phyloP scores from a whole-genome alignment of 92 coral and sea anemone genomes.

The Virgularia gustaviana region DNA sequence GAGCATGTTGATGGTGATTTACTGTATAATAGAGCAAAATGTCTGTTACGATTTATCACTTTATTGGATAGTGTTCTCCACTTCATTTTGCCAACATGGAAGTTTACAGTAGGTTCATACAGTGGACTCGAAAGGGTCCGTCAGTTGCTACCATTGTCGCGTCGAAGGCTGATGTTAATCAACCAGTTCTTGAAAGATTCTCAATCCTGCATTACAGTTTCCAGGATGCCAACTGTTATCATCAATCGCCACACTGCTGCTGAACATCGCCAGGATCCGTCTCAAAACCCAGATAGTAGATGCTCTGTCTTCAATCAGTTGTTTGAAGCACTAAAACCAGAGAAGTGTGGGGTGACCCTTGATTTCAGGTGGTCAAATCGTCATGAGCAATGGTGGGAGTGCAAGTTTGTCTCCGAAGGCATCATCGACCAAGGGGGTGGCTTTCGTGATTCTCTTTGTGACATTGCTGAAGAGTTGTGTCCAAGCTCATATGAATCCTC shows the following conservation, averaged over 20 bases:
- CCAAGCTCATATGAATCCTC: slow-evolving; percentile 82
- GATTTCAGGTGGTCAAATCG: slow-evolving; percentile 95
- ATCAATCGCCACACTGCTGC: slow-evolving; percentile 90
- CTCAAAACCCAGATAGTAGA: slow-evolving; percentile 88
- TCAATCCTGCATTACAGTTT: slow-evolving; percentile 66
- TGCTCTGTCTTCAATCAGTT: slow-evolving; percentile 78
- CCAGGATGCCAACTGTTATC: slow-evolving; percentile 85
- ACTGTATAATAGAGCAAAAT: slow-evolving; percentile 76
- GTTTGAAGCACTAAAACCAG: slow-evolving; percentile 84
- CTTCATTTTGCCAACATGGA: slow-evolving; percentile 91
- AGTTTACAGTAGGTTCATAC: slow-evolving; percentile 94
- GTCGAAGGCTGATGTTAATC: slow-evolving; percentile 74
- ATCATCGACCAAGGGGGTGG: slow-evolving; percentile 99
- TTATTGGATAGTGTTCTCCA: slow-evolving; percentile 93
- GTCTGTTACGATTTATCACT: slow-evolving; percentile 77
- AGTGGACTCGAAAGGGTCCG: slow-evolving; percentile 86
- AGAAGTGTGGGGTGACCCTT: slow-evolving; percentile 87
- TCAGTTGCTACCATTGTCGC: slow-evolving; percentile 86
- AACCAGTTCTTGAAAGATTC: slow-evolving; percentile 90
- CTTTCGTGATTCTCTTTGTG: slow-evolving; percentile 93
- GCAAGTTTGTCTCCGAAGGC: slow-evolving; percentile 94
- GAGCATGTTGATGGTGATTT: slow-evolving; percentile 76
- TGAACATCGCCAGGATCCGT: slow-evolving; percentile 83
- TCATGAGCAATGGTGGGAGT: slow-evolving; percentile 99
- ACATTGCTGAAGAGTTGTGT: slow-evolving; percentile 95